phyloP scores from a whole-genome alignment of 2,888 invertebrate genomes.

The Halictus quadricinctus region DNA sequence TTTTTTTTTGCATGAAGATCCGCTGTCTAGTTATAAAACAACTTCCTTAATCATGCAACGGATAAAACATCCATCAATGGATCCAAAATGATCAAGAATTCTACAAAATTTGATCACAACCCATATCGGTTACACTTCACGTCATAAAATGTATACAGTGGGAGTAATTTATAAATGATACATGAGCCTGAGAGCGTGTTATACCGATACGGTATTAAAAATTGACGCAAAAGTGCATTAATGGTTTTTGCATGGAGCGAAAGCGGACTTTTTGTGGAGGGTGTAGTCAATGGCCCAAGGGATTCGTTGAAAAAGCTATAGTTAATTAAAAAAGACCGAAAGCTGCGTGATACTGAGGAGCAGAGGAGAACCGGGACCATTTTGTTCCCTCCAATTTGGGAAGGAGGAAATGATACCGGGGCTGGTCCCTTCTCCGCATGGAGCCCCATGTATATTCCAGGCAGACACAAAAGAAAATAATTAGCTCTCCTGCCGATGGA shows the following conservation, averaged over 20 bases:
- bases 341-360: not conserved
- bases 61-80: too few species aligned
- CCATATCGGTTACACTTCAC: too few species aligned
- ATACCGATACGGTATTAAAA: not conserved
- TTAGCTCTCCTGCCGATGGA: slow-evolving; percentile 75
- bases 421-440: slow-evolving; percentile 74
- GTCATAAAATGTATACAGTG: not conserved
- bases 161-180: not conserved
- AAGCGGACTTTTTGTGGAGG: not conserved
- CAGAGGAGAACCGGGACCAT: slow-evolving; percentile 52
- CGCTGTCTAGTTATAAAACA: too few species aligned
- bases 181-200: not conserved
- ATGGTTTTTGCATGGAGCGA: not conserved
- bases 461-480: slow-evolving; percentile 78
- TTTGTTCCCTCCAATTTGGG: slow-evolving; percentile 72
- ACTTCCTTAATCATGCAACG: too few species aligned
- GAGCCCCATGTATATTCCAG: slow-evolving; percentile 73
- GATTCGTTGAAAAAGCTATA: slow-evolving; percentile 33
- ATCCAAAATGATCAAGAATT: too few species aligned
- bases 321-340: slow-evolving; percentile 47
- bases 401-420: slow-evolving; percentile 64
- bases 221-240: not conserved
- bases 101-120: too few species aligned
- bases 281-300: not conserved
- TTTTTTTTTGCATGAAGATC: too few species aligned